Base-by-base conservation (phyloP, 2,797 vertebrate species). In the Manis crassicaudata region DNA sequence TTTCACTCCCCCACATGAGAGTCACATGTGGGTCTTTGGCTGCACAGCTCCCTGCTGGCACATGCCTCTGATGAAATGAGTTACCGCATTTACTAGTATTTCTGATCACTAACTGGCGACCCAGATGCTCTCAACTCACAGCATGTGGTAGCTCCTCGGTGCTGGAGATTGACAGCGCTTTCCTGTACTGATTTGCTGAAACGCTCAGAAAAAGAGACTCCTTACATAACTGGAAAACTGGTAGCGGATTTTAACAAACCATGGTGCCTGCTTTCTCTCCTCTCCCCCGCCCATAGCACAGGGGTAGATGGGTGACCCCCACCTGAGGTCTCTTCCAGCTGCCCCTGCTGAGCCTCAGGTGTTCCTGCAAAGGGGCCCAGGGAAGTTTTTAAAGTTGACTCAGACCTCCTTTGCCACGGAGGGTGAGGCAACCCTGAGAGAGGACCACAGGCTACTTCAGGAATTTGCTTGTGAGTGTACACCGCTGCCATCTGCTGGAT, bases 401-500 rank as follows among this genome's bases (percentile, higher is more conserved):
- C n/a, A 7, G 90, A 17, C 68, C 67, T 56, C 43, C 67, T 91
- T 92, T 92, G 43, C 56, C 50, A 62, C 35, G 0, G 11, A 50
- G 46, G n/a, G 58, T 60, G 56, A 58, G 76, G 27, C 68, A 56
- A 18, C 1, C 13, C 23, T 60, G 35, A 87, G 88, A 93, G 83
- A 89, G 18, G 25, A 96, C 77, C 77, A 8, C 84, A 95, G 92
- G 88, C 92, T 43, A 96, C 27, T 67, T 7, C 4, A 14, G 52
- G 72, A 46, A 75, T 56, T 35, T 58, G 23, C 58, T 87, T 73
- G 86, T 2, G 87, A 58, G 32, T 90, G 97, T 90, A 25, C 67
- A 58, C 67, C 35, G n/a, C 95, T 96, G 97, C 97, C 97, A 97
- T 93, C 97, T 98, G 95, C 97, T 97, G 97, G 97, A 75, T 95